Evolutionary conservation across 2,888 invertebrate species (phyloP), one percentile per base, ranked within the genome.

Genomic region (Nineta flava): DNA sequence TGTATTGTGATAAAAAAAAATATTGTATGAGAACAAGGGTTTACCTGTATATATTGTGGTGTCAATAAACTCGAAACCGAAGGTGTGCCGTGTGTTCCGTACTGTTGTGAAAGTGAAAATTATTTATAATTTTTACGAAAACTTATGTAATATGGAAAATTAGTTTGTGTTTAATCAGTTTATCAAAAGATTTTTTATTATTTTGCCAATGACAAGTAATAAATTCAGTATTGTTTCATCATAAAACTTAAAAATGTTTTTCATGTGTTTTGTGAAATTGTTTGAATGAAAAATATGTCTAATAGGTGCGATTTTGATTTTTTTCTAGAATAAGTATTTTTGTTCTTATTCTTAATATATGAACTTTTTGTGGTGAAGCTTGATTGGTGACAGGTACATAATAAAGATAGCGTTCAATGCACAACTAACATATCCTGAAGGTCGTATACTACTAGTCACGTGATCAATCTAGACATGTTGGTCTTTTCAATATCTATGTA

Each of bases 391-490:
- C 38, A 38, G 38, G 38, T 38, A 38, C 38, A 13, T 15, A 38
- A 38, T 26, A 26, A 26, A 26, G 26, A 26, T 15, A 38, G 38
- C 54, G 56, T 52, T 46, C 51, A 63, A 60, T 63, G 65, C 64
- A 64, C 64, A 58, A 60, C 60, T 63, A 62, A 60, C 13, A 46
- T 55, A 57, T 58, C 62, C 65, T 66, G 68, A 69, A 68, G 68
- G 68, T 68, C 73, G 75, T 72, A 65, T 67, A 69, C 70, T 66
- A 62, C 55, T 60, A 60, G 66, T 70, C 73, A 73, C 72, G 64
- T 68, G 67, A 68, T 56, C 48, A 58, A 26, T 58, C 59, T 60
- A 47, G 50, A 53, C 52, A 48, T 34, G 19, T 43, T 38, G 38
- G 38, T 38, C 38, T 38, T 38, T 38, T 13, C 5, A 38, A 5